These are phyloP conservation scores for Bombus fervidus DNA, from an alignment of 1,140 invertebrate genomes.

Conservation along the genomic window DNA sequence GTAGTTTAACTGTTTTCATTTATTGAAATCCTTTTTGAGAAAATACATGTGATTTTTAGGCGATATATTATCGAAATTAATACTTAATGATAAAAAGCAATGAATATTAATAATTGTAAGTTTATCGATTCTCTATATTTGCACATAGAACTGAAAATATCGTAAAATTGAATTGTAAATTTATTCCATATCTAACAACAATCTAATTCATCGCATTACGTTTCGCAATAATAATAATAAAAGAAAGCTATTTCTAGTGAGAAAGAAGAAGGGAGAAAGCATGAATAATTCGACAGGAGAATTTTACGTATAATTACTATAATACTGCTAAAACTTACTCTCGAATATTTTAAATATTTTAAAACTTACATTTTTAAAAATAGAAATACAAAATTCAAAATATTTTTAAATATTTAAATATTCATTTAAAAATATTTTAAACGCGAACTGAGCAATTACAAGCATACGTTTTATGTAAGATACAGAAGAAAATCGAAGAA, in stretches of 20 bases:
- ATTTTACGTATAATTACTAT: neutral
- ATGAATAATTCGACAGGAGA: neutral
- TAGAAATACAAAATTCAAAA: no score
- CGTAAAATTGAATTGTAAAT: neutral
- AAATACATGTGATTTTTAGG: neutral
- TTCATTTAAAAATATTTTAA: neutral
- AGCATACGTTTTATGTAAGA: neutral
- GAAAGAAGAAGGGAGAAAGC: neutral
- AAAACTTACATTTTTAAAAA: no score
- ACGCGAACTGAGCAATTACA: neutral
- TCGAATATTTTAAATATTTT: neutral
- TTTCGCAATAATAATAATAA: neutral
- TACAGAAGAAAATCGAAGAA: neutral
- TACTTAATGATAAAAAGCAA: no score
- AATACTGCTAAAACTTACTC: neutral
- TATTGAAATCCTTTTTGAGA: conserved; percentile 5
- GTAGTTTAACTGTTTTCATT: neutral
- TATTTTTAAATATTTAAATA: no score
- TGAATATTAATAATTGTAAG: neutral
- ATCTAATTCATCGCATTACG: neutral
- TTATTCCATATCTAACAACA: neutral
- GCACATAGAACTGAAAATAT: neutral
- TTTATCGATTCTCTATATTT: neutral
- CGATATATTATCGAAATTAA: no score
- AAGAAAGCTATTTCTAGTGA: neutral